phyloP scores from a whole-genome alignment of 2,113 vertebrate species.

The Microtus richardsoni region DNA sequence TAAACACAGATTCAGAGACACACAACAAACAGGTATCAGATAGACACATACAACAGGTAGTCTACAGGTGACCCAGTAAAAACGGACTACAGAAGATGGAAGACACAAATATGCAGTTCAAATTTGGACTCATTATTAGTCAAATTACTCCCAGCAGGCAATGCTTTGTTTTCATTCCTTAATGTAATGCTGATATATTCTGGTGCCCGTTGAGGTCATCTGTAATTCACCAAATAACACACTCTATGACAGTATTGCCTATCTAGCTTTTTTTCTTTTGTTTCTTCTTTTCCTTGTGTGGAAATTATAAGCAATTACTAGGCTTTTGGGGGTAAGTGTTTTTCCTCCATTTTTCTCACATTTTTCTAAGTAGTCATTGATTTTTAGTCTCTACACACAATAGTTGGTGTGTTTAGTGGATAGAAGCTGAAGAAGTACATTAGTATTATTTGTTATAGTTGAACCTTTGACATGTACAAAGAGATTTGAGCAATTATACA shows the following conservation, averaged over 20 bases:
- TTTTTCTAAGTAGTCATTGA: neutral
- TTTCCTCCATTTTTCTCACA: neutral
- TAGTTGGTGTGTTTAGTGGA: neutral
- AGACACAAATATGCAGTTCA: neutral
- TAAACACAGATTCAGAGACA: neutral
- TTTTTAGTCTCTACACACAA: neutral
- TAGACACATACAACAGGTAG: neutral
- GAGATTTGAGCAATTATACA: neutral
- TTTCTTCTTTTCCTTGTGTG: neutral
- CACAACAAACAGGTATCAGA: neutral
- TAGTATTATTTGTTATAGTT: neutral
- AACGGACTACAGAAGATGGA: neutral
- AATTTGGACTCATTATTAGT: neutral
- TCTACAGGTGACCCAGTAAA: neutral
- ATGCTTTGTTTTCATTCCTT: neutral
- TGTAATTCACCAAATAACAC: neutral
- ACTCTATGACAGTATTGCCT: neutral
- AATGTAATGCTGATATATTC: neutral
- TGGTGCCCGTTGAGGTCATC: neutral
- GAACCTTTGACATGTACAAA: neutral
- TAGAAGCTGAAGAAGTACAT: neutral
- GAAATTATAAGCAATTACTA: neutral
- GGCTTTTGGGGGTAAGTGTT: neutral
- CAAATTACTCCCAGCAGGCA: neutral
- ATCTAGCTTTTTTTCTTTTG: neutral